A percentile compares a stretch with the other conserved stretches of the same genome.
phyloP scores from a whole-genome alignment of 2,888 invertebrate genomes.

The Ceriagrion tenellum region DNA sequence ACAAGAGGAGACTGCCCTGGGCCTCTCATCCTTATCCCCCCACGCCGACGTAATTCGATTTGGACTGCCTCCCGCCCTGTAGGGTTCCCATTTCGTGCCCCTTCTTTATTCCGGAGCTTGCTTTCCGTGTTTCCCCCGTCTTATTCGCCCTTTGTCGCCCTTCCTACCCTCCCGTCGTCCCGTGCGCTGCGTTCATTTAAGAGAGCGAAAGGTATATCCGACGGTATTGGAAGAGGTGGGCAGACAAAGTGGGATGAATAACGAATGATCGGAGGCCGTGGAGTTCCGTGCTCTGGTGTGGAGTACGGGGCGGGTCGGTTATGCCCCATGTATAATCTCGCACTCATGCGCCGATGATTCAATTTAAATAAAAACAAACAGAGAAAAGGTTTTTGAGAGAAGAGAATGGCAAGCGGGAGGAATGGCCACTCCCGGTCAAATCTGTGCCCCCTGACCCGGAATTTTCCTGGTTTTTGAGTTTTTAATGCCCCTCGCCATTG shows the following conservation, averaged over 20 bases:
- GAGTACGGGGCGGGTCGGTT: not conserved
- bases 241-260: constrained; percentile 6
- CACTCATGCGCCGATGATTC: constrained; percentile 17
- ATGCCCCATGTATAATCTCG: not conserved
- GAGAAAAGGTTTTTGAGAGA: not conserved
- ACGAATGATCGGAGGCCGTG: not conserved
- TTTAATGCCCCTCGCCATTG: not conserved
- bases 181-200: not conserved
- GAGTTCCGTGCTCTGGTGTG: not conserved
- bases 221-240: not conserved
- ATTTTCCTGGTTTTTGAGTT: not conserved
- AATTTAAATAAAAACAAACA: constrained; percentile 59
- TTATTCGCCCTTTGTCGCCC: not conserved
- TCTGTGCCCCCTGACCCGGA: not conserved
- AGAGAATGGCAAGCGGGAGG: not conserved
- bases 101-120: constrained; percentile 7
- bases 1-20: constrained; percentile 10
- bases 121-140: not conserved
- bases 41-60: constrained; percentile 1
- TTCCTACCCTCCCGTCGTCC: not conserved
- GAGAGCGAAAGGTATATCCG: not conserved
- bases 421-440: not conserved
- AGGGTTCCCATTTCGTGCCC: constrained; percentile 15
- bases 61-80: not conserved
- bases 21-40: not conserved